These are phyloP conservation scores for Eristalis arbustorum DNA, from an alignment of 2,888 invertebrate species.

Conservation along the genomic window DNA sequence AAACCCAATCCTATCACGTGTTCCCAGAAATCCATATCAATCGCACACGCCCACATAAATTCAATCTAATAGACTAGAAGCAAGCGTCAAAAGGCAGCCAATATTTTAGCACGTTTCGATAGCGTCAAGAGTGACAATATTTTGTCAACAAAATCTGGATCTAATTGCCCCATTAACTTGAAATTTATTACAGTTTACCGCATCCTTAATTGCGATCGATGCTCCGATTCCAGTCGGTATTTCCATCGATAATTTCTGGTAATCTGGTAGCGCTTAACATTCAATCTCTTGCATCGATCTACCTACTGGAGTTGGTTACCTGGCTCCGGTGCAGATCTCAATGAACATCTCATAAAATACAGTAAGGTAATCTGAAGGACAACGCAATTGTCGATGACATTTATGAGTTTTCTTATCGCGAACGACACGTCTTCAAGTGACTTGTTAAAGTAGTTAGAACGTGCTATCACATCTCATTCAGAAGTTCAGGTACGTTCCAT, in stretches of 20 bases:
- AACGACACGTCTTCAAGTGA: conserved; percentile 46
- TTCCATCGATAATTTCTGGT: conserved; percentile 35
- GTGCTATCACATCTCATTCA: conserved; percentile 46
- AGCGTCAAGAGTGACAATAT: conserved; percentile 48
- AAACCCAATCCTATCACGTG: not conserved
- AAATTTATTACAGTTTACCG: conserved; percentile 62
- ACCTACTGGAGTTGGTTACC: conserved; percentile 26
- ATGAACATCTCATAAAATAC: conserved; percentile 63
- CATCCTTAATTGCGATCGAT: conserved; percentile 18
- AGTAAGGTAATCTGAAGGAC: conserved; percentile 48
- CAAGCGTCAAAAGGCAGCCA: conserved; percentile 1
- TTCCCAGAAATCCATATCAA: not conserved
- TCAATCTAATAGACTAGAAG: not conserved
- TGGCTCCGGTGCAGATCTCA: conserved; percentile 37
- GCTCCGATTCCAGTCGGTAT: too few relatives aligned
- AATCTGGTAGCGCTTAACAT: conserved; percentile 9
- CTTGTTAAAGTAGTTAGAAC: conserved; percentile 33
- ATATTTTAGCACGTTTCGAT: conserved; percentile 45
- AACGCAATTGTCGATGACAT: conserved; percentile 60
- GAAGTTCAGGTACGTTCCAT: conserved; percentile 12
- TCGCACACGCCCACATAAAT: not conserved
- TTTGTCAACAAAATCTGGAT: conserved; percentile 49
- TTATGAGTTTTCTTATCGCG: conserved; percentile 58
- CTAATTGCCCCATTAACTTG: conserved; percentile 60
- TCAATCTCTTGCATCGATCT: not conserved